These are phyloP conservation scores for Hipparchia semele DNA, from an alignment of 2,888 invertebrate species.

Conservation along the genomic window DNA sequence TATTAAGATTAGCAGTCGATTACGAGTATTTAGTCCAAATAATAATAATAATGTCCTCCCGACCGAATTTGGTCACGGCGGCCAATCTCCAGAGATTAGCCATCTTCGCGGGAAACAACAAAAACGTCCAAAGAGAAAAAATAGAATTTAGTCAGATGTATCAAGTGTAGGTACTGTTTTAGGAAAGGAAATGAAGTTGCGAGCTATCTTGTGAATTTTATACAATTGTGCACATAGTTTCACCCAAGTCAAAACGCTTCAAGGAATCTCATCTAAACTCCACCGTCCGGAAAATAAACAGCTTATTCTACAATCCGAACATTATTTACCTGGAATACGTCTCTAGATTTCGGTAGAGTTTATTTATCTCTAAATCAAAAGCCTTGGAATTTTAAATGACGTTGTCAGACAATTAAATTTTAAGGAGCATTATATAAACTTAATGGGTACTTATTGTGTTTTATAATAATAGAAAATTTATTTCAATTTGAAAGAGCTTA, in stretches of 20 bases:
- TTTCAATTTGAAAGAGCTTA: too few relatives aligned
- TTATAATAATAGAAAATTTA: too few relatives aligned
- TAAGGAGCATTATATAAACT: too few relatives aligned
- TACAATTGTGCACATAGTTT: slow-evolving; percentile 9
- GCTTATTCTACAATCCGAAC: slow-evolving; percentile 14
- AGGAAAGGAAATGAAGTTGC: background rate
- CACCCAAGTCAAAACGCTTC: slow-evolving; percentile 10
- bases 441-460: too few relatives aligned
- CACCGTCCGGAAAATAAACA: slow-evolving; percentile 13
- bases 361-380: background rate
- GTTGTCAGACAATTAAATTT: too few relatives aligned
- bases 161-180: background rate
- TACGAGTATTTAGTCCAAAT: too few relatives aligned
- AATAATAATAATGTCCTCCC: too few relatives aligned
- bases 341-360: background rate
- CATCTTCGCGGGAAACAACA: too few relatives aligned
- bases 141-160: background rate
- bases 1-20: too few relatives aligned
- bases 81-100: too few relatives aligned
- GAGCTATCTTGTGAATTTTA: background rate
- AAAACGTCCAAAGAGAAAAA: background rate
- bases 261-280: slow-evolving; percentile 1
- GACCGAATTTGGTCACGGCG: too few relatives aligned
- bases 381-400: background rate
- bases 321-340: slow-evolving; percentile 18